Conservation (phyloP, 1,140 invertebrate genomes). For the Cyrtorhinus lividipennis region DNA sequence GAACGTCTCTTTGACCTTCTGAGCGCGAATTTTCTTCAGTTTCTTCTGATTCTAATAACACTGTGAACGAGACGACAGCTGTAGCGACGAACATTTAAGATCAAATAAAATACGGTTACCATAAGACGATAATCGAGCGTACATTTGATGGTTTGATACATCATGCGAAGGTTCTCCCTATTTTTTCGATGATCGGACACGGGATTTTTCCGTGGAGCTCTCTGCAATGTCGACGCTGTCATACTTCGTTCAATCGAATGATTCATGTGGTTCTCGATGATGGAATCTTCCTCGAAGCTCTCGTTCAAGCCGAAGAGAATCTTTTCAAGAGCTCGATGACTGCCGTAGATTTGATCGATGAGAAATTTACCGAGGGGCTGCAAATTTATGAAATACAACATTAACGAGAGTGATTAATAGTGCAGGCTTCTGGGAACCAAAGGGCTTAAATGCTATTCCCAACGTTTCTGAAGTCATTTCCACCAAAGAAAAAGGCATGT, state of each 20-base stretch:
- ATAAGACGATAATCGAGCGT: background rate
- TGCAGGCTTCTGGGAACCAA: no score
- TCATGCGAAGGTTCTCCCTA: conserved; percentile 9
- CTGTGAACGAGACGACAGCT: background rate
- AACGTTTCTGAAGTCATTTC: no score
- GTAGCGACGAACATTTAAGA: background rate
- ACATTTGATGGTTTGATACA: conserved; percentile 18
- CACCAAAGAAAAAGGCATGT: no score
- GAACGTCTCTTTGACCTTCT: background rate
- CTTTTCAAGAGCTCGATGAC: background rate
- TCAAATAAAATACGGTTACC: background rate
- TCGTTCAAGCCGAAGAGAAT: background rate
- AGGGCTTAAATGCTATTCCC: no score
- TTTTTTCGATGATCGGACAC: conserved; percentile 6
- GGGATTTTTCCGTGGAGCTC: background rate
- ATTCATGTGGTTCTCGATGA: conserved; percentile 2
- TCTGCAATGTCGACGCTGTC: background rate
- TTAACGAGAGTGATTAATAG: no score
- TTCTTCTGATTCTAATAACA: background rate
- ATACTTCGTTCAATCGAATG: background rate
- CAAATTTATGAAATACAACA: no score
- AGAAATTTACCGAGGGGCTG: background rate
- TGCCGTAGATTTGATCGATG: background rate
- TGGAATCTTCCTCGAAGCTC: background rate
- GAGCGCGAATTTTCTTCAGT: background rate